phyloP scores from a whole-genome alignment of 2,113 vertebrate species.

The Rana temporaria region DNA sequence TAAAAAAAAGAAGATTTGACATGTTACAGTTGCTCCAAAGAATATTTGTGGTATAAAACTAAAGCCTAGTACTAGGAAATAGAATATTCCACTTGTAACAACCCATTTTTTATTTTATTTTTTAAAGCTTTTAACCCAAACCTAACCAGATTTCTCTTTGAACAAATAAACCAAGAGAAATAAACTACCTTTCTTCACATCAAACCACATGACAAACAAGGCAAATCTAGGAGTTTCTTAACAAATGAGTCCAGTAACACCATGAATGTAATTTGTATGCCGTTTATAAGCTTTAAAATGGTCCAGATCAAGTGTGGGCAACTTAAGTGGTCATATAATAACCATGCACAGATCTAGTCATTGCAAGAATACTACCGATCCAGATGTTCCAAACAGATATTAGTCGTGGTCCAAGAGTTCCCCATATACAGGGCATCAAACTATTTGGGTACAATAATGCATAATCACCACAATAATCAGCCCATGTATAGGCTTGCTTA shows the following conservation, averaged over 20 bases:
- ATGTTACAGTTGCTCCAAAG: too few species aligned
- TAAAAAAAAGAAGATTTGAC: not conserved
- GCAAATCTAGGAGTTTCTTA: not conserved
- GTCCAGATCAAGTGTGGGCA: too few species aligned
- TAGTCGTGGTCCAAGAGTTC: too few species aligned
- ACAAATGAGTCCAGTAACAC: not conserved
- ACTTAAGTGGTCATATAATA: too few species aligned
- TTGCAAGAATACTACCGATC: too few species aligned
- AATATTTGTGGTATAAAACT: not conserved
- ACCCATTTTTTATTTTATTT: not conserved
- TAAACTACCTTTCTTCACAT: not conserved
- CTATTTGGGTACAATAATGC: too few species aligned
- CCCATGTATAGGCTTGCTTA: too few species aligned
- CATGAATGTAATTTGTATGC: not conserved
- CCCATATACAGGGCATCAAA: too few species aligned
- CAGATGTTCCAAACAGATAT: too few species aligned
- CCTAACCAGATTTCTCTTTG: not conserved
- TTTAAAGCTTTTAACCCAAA: constrained; percentile 15
- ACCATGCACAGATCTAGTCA: too few species aligned
- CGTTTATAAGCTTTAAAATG: too few species aligned
- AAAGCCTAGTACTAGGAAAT: not conserved
- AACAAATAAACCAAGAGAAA: not conserved
- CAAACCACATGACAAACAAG: not conserved
- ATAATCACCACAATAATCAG: too few species aligned
- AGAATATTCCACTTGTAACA: not conserved